phyloP scores from a whole-genome alignment of 2,113 vertebrate species.

The Lophotis ruficrista region DNA sequence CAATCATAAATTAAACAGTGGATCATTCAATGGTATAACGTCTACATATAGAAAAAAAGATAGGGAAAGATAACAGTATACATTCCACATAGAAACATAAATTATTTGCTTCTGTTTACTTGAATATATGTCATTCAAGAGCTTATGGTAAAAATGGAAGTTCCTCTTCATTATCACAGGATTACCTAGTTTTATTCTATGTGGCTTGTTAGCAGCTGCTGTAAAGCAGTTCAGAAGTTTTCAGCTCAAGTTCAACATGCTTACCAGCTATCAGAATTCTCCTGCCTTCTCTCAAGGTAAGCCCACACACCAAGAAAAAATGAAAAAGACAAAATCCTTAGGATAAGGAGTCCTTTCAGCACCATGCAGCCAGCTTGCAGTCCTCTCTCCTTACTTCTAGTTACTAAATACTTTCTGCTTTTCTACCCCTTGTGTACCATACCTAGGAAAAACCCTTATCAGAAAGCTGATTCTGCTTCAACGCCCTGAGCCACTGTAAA shows the following conservation, averaged over 20 bases:
- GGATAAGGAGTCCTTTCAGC: neutral
- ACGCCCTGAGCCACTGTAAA: neutral
- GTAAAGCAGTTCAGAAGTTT: neutral
- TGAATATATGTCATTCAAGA: neutral
- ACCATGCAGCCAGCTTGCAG: neutral
- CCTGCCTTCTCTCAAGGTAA: neutral
- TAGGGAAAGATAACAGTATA: neutral
- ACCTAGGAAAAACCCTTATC: neutral
- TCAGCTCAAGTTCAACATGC: neutral
- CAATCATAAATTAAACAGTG: neutral
- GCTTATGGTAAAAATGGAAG: neutral
- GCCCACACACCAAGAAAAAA: neutral
- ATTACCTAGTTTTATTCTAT: neutral
- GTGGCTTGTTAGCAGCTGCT: neutral
- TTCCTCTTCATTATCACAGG: neutral
- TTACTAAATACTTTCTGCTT: neutral
- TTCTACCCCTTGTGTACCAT: neutral
- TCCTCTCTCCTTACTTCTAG: neutral
- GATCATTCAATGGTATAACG: neutral
- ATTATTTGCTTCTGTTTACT: neutral
- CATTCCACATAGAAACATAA: neutral
- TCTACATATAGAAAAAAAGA: neutral
- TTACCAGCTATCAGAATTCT: neutral
- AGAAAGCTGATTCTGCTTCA: neutral
- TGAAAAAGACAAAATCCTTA: neutral